Conservation (phyloP, 2,113 vertebrate species). For the Oncorhynchus gorbuscha region DNA sequence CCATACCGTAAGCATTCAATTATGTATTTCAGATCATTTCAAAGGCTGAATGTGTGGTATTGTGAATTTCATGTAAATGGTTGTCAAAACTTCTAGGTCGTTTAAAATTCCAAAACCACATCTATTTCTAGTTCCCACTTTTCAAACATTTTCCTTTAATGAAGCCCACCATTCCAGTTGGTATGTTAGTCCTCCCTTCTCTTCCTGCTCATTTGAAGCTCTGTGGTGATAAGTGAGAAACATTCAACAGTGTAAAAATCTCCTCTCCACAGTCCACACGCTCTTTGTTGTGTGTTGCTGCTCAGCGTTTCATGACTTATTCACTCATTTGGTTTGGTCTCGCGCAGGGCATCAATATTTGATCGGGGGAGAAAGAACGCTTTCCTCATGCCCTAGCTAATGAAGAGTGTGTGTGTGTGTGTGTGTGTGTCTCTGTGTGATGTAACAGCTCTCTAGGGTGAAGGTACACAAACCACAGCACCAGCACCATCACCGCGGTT, state of each 20-base stretch:
- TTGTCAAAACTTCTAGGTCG: not conserved
- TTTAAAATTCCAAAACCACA: conserved; percentile 7
- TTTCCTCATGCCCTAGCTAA: conserved; percentile 60
- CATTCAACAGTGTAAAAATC: conserved; percentile 50
- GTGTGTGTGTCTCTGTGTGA: not conserved
- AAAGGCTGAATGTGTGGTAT: conserved; percentile 21
- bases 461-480: conserved; percentile 2
- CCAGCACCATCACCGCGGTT: not conserved
- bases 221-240: conserved; percentile 11
- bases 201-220: conserved; percentile 2
- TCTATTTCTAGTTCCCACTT: conserved; percentile 12
- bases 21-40: not conserved
- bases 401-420: conserved; percentile 31
- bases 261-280: conserved; percentile 18
- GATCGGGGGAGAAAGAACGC: conserved; percentile 49
- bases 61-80: conserved; percentile 11
- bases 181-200: conserved; percentile 4
- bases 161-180: conserved; percentile 26
- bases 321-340: conserved; percentile 63
- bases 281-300: conserved; percentile 50
- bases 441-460: conserved; percentile 30
- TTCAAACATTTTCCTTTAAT: conserved; percentile 21
- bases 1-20: conserved; percentile 10
- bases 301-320: conserved; percentile 74
- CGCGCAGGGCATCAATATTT: conserved; percentile 68